Evolutionary conservation across 2,888 invertebrate genomes (phyloP), one percentile per base, ranked within the genome.

Genomic region (Blomia tropicalis): DNA sequence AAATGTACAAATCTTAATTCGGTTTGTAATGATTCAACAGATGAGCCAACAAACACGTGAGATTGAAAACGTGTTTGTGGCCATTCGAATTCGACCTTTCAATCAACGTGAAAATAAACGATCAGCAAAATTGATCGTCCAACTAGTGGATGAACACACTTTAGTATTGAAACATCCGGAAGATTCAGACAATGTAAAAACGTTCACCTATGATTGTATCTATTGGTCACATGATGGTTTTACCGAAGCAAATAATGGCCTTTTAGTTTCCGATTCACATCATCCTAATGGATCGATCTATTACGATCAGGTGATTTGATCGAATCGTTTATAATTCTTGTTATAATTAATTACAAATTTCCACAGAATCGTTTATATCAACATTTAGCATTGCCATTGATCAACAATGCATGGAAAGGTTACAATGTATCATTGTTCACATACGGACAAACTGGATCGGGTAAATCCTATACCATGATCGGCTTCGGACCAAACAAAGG

Each of bases 171-270:
- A 78, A 69, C 78, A 78, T 1, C 70, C 72, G 4, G 72, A 72
- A 41, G 64, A 68, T 0, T 69, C 69, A 11, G 75, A 74, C 19
- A 74, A 73, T 17, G 71, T 71, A 27, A 75, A 74, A 64, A 71
- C 73, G 64, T 79, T 79, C 69, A 72, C 76, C 1, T 80, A 76
- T 70, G 79, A 80, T 70, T 74, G 73, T 71, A 76, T 77, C 66
- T 79, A 79, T 69, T 80, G 79, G 79, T 78, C 78, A 29, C 76
- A 77, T 70, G 78, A 79, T 68, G 79, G 79, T 1, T 77, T 70
- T 68, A 75, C 73, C 44, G 74, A 75, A 62, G 70, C 72, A 2
- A 65, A 69, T 3, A 72, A 73, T 67, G 79, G 79, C 1, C 72
- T 71, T 58, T 64, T 64, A 27, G 70, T 68, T 2, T 69, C 74